Evolutionary conservation across 2,888 invertebrate genomes (phyloP), one percentile per base, ranked within the genome.

Genomic region (Kuschelorhynchus macadamiae): DNA sequence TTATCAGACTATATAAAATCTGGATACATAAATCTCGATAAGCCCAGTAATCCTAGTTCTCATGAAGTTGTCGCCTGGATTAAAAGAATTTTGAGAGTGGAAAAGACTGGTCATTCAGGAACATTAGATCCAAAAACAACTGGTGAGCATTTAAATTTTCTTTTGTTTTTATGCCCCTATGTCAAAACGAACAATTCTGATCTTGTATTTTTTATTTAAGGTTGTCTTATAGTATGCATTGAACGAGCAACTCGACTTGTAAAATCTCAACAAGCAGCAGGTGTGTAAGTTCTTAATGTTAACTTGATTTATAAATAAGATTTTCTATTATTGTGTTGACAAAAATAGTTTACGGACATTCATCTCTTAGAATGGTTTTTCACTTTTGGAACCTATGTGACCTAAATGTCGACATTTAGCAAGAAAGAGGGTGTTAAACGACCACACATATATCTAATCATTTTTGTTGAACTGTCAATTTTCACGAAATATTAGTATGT

Each of bases 11-110:
- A 99, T 81, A 86, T 99, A 11, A 93, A 92, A 77, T 89, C 93
- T 33, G 99, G 99, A 2, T 97, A 91, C 80, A 96, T 99, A 55
- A 99, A 99, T 85, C 88, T 99, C 36, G 99, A 99, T 83, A 99
- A 99, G 84, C 99, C 99, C 0, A 93, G 97, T 44, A 99, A 99
- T 85, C 99, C 99, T 0, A 98, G 98, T 71, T 98, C 98, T 0
- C 99, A 99, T 84, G 99, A 99, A 86, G 97, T 98, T 3, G 99
- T 99, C 0, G 96, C 99, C 0, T 99, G 99, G 99, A 94, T 99
- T 62, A 99, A 99, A 84, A 88, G 95, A 59, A 99, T 99, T 75
- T 85, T 99, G 11, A 93, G 95, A 81, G 97, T 97, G 0, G 96
- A 98, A 57, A 99, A 99, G 85, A 99, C 99, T 0, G 99, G 97